Base-by-base conservation (phyloP, 2,113 vertebrate species). In the Apaloderma vittatum region DNA sequence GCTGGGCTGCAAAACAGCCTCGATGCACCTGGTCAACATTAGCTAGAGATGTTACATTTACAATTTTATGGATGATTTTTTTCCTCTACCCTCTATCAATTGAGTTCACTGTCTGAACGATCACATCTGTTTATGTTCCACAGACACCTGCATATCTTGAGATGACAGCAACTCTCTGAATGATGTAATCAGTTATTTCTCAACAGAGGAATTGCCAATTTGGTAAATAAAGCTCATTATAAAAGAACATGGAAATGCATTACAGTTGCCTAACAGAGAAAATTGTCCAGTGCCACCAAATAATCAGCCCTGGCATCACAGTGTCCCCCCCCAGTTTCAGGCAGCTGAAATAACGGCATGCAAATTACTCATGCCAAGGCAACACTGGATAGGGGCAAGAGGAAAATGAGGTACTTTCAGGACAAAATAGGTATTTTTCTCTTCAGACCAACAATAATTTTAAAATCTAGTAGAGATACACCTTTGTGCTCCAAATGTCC, bases 221-320 rank as follows among this genome's bases (percentile, higher is more conserved):
- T 98, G 94, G 97, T 98, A 98, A 97, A 98, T 98, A 98, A 98
- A 98, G 93, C 97, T 97, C 93, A 97, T 98, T 97, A 98, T 95
- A 94, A 94, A 90, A 97, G 73, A 98, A 97, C 91, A 95, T 92
- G 94, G 87, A 96, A 97, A 97, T 59, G 45, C 91, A 97, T 97
- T 92, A 94, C 93, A 73, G 94, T 96, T 94, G 92, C 96, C 91
- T 96, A 95, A 97, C 89, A 95, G 91, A 96, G 89, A 93, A 97
- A 97, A 97, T 95, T 94, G 94, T 93, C 96, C 93, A 92, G 95
- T 12, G 15, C 87, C 7, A 2, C 58, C 80, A 92, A 88, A 94
- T 95, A 95, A 94, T 94, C 91, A 97, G 76, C 63, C 61, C 79
- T 91, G 89, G 94, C 92, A 96, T 80, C 88, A 65, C 0, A 88